phyloP scores from a whole-genome alignment of 2,113 vertebrate genomes.

The Alces alces region DNA sequence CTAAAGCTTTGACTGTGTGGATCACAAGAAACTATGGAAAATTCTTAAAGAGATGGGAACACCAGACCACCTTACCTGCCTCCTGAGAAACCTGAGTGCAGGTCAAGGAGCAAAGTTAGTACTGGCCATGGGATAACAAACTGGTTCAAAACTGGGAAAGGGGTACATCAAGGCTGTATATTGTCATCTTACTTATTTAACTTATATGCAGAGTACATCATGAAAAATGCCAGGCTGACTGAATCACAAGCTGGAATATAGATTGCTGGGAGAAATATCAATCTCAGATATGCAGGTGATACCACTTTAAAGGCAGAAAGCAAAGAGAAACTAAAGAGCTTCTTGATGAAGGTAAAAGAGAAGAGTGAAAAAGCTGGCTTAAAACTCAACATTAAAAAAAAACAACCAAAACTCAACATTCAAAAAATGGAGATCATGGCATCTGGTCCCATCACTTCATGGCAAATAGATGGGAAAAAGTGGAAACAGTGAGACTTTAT shows the following conservation, averaged over 20 bases:
- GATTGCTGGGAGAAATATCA: not conserved
- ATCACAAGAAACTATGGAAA: not conserved
- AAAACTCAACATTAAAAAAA: not conserved
- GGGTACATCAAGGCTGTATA: not conserved
- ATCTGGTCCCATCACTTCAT: not conserved
- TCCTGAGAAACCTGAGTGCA: not conserved
- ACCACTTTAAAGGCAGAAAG: not conserved
- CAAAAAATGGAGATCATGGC: not conserved
- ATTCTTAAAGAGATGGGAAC: not conserved
- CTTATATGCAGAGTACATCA: not conserved
- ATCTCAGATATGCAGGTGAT: not conserved
- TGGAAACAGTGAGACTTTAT: not conserved
- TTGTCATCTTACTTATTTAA: not conserved
- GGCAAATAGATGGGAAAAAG: not conserved
- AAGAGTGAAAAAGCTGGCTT: not conserved
- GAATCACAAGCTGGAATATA: not conserved
- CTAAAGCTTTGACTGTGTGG: not conserved
- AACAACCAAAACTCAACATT: not conserved
- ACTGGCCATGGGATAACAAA: not conserved
- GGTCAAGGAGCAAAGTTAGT: not conserved
- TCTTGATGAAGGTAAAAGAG: not conserved
- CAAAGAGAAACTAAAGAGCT: not conserved
- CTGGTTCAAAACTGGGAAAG: not conserved
- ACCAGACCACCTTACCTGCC: not conserved
- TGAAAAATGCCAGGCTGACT: not conserved